Conservation (phyloP, 1,140 invertebrate species). For the Heliconius nattereri region DNA sequence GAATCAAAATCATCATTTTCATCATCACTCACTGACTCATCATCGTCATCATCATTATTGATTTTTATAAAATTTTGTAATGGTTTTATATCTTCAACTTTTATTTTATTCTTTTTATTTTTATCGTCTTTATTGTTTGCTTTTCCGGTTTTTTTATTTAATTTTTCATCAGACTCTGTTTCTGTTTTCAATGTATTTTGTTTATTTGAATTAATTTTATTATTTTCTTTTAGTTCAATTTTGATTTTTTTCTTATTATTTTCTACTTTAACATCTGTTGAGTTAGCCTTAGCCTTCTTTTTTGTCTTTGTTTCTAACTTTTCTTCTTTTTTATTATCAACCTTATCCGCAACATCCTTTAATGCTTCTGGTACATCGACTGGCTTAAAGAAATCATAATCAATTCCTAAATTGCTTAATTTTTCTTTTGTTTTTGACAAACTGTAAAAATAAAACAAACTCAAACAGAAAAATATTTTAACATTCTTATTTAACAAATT, state of each 20-base stretch:
- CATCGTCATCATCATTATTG: slow-evolving; percentile 39
- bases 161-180: not conserved
- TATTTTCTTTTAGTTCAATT: slow-evolving; percentile 19
- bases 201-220: slow-evolving; percentile 38
- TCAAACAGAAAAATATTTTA: no score
- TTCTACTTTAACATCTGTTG: slow-evolving; percentile 26
- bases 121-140: not conserved
- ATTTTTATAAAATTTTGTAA: slow-evolving; percentile 58
- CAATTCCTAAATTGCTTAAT: slow-evolving; percentile 64
- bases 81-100: slow-evolving; percentile 47
- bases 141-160: not conserved
- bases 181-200: slow-evolving; percentile 19
- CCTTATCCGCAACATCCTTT: slow-evolving; percentile 28
- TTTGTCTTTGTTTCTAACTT: slow-evolving; percentile 27
- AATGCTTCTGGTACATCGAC: slow-evolving; percentile 72
- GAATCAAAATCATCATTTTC: slow-evolving; percentile 56
- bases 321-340: slow-evolving; percentile 30
- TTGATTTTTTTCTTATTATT: slow-evolving; percentile 31
- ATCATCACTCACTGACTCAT: slow-evolving; percentile 51
- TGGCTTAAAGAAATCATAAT: slow-evolving; percentile 76
- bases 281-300: not conserved
- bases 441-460: slow-evolving; percentile 42
- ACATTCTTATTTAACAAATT: not conserved
- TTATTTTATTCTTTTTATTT: slow-evolving; percentile 38
- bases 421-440: slow-evolving; percentile 67